These are phyloP conservation scores for Microchrysa polita DNA, from an alignment of 2,888 invertebrate genomes.

Conservation along the genomic window DNA sequence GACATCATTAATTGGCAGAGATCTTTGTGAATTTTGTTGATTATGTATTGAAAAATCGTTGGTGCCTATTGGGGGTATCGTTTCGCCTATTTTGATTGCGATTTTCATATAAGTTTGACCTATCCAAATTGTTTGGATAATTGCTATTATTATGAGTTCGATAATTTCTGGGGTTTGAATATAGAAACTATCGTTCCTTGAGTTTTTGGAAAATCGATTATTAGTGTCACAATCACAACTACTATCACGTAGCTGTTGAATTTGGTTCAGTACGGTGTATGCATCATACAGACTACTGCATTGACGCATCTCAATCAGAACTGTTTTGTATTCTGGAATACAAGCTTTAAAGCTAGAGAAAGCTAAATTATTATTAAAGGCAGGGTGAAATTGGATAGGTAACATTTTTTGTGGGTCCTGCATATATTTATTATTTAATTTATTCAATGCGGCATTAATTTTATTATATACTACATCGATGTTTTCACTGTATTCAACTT, in stretches of 20 bases:
- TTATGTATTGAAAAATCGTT: too few species aligned
- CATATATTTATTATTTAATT: constrained; percentile 4
- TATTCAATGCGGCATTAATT: constrained; percentile 1
- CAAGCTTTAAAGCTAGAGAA: constrained; percentile 10
- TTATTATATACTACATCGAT: background rate
- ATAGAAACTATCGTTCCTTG: too few species aligned
- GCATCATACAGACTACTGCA: constrained; percentile 1
- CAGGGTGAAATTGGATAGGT: constrained; percentile 3
- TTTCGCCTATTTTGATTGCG: too few species aligned
- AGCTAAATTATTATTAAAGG: constrained; percentile 2
- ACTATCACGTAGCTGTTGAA: constrained; percentile 11
- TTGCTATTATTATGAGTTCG: too few species aligned
- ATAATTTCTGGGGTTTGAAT: too few species aligned
- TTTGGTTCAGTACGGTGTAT: background rate
- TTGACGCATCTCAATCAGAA: constrained; percentile 15
- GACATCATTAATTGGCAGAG: too few species aligned
- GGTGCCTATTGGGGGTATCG: too few species aligned
- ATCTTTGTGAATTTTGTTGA: too few species aligned
- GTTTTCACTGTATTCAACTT: constrained; percentile 2
- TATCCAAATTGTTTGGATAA: too few species aligned
- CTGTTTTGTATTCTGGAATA: constrained; percentile 29
- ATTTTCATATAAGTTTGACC: too few species aligned
- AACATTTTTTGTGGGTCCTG: background rate
- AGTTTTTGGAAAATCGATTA: too few species aligned
- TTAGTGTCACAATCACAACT: too few species aligned